Evolutionary conservation across 2,888 invertebrate genomes (phyloP).

Genomic region (Agrotis ipsilon): DNA sequence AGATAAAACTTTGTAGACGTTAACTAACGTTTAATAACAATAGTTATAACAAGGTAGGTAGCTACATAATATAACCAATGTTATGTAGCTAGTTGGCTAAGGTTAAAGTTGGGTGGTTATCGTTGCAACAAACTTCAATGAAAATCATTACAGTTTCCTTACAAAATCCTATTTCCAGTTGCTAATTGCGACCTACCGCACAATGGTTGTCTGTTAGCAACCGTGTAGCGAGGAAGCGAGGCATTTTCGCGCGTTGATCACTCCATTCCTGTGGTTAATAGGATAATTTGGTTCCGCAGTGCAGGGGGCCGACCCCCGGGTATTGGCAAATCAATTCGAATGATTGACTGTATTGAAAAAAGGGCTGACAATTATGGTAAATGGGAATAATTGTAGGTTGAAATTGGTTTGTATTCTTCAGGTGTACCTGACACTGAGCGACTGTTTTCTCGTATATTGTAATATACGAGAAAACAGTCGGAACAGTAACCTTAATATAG

Average conservation of each 20-base stretch:
- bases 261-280: constrained; percentile 85
- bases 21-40: background rate
- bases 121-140: background rate
- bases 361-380: constrained; percentile 16
- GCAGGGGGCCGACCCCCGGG: constrained; percentile 85
- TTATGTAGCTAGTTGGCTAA: too few species aligned
- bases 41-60: too few species aligned
- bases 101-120: background rate
- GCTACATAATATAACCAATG: too few species aligned
- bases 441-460: too few species aligned
- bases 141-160: constrained; percentile 14
- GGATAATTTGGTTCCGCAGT: constrained; percentile 85
- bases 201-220: constrained; percentile 63
- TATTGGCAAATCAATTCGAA: constrained; percentile 79
- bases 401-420: constrained; percentile 11
- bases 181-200: constrained; percentile 43
- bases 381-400: background rate
- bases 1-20: background rate
- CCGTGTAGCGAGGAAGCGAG: constrained; percentile 85
- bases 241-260: constrained; percentile 87
- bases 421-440: too few species aligned
- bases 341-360: constrained; percentile 75
- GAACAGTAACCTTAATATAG: background rate
- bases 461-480: background rate
- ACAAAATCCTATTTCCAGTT: constrained; percentile 18